A percentile compares a stretch with the other conserved stretches of the same genome.
These are phyloP conservation scores for Eledona agricola DNA, from an alignment of 2,888 invertebrate genomes.

Conservation along the genomic window DNA sequence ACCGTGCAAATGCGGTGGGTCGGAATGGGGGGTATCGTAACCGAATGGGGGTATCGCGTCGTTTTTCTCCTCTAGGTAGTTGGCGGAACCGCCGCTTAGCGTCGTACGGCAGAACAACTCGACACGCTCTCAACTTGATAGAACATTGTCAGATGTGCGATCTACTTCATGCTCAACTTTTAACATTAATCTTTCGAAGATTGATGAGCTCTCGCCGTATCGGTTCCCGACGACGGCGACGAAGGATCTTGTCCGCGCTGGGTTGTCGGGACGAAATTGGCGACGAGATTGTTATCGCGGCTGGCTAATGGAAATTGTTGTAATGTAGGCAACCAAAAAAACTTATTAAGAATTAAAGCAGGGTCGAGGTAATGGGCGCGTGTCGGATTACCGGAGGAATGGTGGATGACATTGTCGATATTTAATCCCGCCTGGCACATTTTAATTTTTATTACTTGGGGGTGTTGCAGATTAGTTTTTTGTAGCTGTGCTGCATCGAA, in stretches of 20 bases:
- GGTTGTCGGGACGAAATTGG: background rate
- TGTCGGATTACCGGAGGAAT: no score
- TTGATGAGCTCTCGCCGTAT: constrained; percentile 46
- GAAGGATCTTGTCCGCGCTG: background rate
- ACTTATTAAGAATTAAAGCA: background rate
- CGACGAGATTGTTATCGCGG: constrained; percentile 4
- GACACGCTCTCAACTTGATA: constrained; percentile 47
- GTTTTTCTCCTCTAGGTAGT: constrained; percentile 21
- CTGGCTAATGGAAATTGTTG: background rate
- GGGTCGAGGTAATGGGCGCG: no score
- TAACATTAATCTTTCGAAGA: constrained; percentile 58
- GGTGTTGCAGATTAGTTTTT: no score
- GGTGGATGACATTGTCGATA: no score
- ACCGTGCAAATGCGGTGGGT: constrained; percentile 48
- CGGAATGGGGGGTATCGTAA: constrained; percentile 37
- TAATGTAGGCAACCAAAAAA: constrained; percentile 1
- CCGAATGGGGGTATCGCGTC: constrained; percentile 20
- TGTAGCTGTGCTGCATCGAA: no score
- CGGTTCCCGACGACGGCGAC: constrained; percentile 4
- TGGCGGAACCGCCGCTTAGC: constrained; percentile 33
- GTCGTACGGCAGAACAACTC: constrained; percentile 34
- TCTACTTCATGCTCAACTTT: constrained; percentile 51
- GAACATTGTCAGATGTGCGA: constrained; percentile 52
- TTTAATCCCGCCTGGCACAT: no score
- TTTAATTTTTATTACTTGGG: no score